Conservation (phyloP, 1,140 invertebrate species). For the Coptotermes formosanus region DNA sequence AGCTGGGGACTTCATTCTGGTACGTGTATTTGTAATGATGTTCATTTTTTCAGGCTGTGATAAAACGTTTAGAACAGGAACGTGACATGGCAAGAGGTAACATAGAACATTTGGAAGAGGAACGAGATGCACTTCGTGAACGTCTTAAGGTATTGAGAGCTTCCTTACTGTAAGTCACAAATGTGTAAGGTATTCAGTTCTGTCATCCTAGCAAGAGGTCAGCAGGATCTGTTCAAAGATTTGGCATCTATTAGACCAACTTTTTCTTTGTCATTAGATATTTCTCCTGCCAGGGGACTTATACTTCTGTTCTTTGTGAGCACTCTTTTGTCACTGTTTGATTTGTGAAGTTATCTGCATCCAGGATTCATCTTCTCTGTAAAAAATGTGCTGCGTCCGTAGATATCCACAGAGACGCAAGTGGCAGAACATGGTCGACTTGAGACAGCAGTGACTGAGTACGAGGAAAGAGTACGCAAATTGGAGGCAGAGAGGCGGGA, state of each 20-base stretch:
- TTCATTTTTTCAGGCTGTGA: conserved; percentile 41
- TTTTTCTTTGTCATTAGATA: too few relatives aligned
- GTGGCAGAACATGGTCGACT: conserved; percentile 48
- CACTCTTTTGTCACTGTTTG: too few relatives aligned
- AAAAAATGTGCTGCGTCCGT: too few relatives aligned
- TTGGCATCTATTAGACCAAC: too few relatives aligned
- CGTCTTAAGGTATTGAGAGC: conserved; percentile 51
- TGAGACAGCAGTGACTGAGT: conserved; percentile 43
- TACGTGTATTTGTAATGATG: neutral
- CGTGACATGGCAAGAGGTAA: conserved; percentile 54
- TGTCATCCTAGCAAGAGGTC: too few relatives aligned
- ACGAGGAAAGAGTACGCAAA: conserved; percentile 45
- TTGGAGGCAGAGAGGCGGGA: conserved; percentile 48
- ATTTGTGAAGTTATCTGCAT: too few relatives aligned
- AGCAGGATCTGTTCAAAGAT: too few relatives aligned
- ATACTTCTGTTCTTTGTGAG: too few relatives aligned
- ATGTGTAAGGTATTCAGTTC: too few relatives aligned
- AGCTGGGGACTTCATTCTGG: too few relatives aligned
- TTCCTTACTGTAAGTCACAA: conserved; percentile 28
- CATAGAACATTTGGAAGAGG: conserved; percentile 53
- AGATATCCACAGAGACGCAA: conserved; percentile 56
- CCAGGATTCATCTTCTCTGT: too few relatives aligned
- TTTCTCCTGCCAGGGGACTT: too few relatives aligned
- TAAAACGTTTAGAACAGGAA: conserved; percentile 53
- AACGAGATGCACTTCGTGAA: conserved; percentile 53